Base-by-base conservation (phyloP, 2,888 invertebrate species). In the Busseola fusca region DNA sequence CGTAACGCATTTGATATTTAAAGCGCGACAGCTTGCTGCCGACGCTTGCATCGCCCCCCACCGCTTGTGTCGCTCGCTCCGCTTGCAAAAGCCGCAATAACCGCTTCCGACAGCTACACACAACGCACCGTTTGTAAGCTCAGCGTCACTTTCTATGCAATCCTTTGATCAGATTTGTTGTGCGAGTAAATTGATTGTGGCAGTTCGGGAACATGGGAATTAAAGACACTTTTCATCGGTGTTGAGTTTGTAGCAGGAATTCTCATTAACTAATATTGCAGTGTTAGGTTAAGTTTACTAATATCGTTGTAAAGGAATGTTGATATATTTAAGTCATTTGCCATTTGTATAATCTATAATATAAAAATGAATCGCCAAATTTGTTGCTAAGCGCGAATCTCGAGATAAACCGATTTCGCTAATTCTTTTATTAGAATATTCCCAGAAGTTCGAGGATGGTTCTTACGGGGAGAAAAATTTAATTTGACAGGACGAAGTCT, bases 81-180 rank as follows among this genome's bases (percentile, higher is more conserved):
- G 76, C 57, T 69, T 76, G 52, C 65, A 67, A 78, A 57, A n/a
- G n/a, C 64, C n/a, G 69, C 67, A 71, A 80, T 71, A 71, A 71
- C 68, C 81, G 54, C 68, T 59, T 80, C 65, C 78, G 71, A 76
- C 81, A 63, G 76, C 37, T 78, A 76, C 58, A 68, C 65, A 80
- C 56, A 71, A 71, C 62, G 62, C 60, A 27, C 48, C 42, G 34
- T 56, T 37, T 70, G 58, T 69, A 64, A 58, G 66, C 59, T 45
- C 37, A 21, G 56, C 57, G 4, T 25, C 70, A 54, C 64, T 48
- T 59, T 64, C 57, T 58, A 54, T 80, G 50, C 59, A 57, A 45
- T 48, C 58, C 59, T 40, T 54, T 58, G 64, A 70, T 80, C 60
- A 40, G 45, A 64, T 78, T 79, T 54, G 7, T 50, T 60, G 54